These are phyloP conservation scores for Caenorhabditis sp. DNA, from an alignment of 2,888 invertebrate species.

Conservation along the genomic window DNA sequence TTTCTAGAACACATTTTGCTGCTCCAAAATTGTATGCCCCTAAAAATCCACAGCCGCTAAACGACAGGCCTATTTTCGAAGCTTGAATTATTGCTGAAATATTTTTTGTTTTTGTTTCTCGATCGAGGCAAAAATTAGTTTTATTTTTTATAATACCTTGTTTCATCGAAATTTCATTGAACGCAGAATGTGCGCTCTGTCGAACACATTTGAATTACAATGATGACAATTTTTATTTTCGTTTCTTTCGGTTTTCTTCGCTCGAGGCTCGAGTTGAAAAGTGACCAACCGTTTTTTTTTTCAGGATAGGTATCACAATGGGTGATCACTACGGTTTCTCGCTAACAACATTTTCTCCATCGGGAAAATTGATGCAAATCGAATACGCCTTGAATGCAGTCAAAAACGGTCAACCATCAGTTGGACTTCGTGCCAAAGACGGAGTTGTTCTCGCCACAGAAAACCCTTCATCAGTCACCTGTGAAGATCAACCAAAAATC, in stretches of 20 bases:
- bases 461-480: conserved; percentile 94
- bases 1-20: conserved; percentile 56
- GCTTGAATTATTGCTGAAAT: conserved; percentile 20
- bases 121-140: too few relatives aligned
- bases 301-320: conserved; percentile 37
- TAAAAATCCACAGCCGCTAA: conserved; percentile 67
- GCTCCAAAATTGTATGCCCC: conserved; percentile 68
- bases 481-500: conserved; percentile 95
- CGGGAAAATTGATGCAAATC: conserved; percentile 98
- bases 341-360: conserved; percentile 80
- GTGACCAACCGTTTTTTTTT: conserved; percentile 2
- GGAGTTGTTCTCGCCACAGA: conserved; percentile 98
- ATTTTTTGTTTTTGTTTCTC: not conserved
- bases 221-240: conserved; percentile 36
- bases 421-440: conserved; percentile 88
- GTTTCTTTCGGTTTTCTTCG: conserved; percentile 8
- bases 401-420: conserved; percentile 95
- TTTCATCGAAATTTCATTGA: not conserved
- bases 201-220: conserved; percentile 16
- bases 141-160: not conserved
- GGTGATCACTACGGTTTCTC: conserved; percentile 70
- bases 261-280: not conserved
- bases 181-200: conserved; percentile 24
- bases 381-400: conserved; percentile 99
- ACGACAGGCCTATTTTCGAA: conserved; percentile 48